Evolutionary conservation across 1,140 invertebrate genomes (phyloP), one percentile per base, ranked within the genome.

Genomic region (Drosophila erecta): DNA sequence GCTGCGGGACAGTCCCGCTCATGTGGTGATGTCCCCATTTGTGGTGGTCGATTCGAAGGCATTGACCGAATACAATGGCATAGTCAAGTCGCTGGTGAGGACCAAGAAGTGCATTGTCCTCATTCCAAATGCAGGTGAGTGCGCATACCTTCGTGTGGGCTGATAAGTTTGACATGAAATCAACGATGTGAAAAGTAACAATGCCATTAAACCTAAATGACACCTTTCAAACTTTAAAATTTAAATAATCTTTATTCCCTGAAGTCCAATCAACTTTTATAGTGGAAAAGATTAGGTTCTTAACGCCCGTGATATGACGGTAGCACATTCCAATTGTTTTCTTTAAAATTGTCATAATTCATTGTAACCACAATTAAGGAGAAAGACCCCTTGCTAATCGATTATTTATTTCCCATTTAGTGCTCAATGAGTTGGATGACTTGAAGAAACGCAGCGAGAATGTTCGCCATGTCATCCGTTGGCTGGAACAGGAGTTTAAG

Each of bases 381-480:
- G 10, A 55, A 38, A 27, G 2, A 12, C 0, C 3, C 1, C 2
- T 15, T 37, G 1, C 20, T 59, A 59, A 62, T 62, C 24, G 27
- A 17, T 2, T 33, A 7, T 41, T 41, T n/a, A 37, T 51, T 41
- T 46, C 22, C 27, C 5, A 15, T 30, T 56, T 17, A 98, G 97
- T 98, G 43, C 94, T 98, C 55, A 96, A 96, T 75, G 95, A 96
- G 47, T 93, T 98, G 83, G 97, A 98, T 90, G 95, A 96, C 59
- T 91, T 97, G 53, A 98, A 98, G 93, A 95, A 95, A 72, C 95
- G 94, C 86, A 95, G 94, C 73, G 94, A 94, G 57, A 94, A 95
- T 73, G 97, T 97, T 0, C 94, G 97, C 50, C 97, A 98, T 90
- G 97, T 96, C 2, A 98, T 98, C 53, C 95, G 97, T 71, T 98